Conservation (phyloP, 2,113 vertebrate genomes). For the Ictalurus punctatus region DNA sequence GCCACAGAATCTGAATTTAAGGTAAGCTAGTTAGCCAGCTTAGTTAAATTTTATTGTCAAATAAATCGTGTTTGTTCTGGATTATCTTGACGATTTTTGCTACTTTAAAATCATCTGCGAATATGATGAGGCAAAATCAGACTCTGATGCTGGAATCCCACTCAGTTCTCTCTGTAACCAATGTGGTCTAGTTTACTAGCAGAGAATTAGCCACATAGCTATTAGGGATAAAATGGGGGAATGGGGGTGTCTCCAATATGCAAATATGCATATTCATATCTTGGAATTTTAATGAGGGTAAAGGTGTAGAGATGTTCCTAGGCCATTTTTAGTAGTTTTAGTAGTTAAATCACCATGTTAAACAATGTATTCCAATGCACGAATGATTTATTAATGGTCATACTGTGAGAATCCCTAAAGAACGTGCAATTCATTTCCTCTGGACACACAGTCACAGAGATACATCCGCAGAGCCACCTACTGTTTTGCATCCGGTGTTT, state of each 20-base stretch:
- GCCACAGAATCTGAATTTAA: not conserved
- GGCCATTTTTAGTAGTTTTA: not conserved
- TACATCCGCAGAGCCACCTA: conserved; percentile 67
- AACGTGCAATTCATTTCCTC: not conserved
- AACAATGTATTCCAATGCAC: not conserved
- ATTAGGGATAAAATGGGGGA: not conserved
- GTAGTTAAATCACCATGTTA: not conserved
- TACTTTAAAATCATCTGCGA: not conserved
- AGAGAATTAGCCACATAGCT: not conserved
- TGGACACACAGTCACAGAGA: conserved; percentile 23
- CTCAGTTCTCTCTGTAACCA: not conserved
- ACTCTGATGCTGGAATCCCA: not conserved
- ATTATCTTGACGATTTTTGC: not conserved
- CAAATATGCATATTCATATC: not conserved
- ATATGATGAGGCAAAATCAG: not conserved
- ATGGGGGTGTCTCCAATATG: not conserved
- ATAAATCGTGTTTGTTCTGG: not conserved
- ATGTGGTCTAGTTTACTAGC: no score
- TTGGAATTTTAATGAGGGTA: not conserved
- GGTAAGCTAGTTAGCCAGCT: not conserved
- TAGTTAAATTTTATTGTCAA: not conserved
- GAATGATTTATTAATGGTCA: not conserved
- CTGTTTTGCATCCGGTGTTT: conserved; percentile 87
- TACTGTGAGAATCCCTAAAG: not conserved
- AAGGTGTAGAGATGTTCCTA: not conserved